Evolutionary conservation across 2,888 invertebrate species (phyloP), one percentile per base, ranked within the genome.

Genomic region (Leptothorax acervorum): DNA sequence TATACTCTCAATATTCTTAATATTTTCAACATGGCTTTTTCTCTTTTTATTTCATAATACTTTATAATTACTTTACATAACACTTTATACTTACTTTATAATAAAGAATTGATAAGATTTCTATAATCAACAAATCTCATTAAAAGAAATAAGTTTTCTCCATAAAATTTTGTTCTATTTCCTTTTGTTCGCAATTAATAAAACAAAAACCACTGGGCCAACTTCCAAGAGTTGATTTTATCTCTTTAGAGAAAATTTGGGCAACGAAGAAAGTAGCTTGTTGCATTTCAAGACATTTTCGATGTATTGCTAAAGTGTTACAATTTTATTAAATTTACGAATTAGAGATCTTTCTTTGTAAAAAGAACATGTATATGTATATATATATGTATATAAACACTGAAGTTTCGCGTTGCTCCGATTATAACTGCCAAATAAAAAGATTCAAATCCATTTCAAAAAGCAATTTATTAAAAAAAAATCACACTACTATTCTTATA

Each of bases 401-500:
- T 15, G 15, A 18, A 45, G 4, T n/a, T 45, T 15, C 15, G 11
- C 15, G 1, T 18, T 62, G 3, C 39, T 15, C 35, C 23, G 9
- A 63, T 45, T 45, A 48, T 35, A 45, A 62, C 48, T 65, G 11
- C 15, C 4, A 62, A 48, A 62, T 75, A 15, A 51, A 74, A 35
- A 31, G 18, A 75, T 85, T 83, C 71, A 71, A 86, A 86, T 81
- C 63, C 65, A 90, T 86, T 89, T 91, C 85, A 86, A 89, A 91
- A 89, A 93, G 92, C 92, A 91, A 92, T 94, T 94, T 93, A 93
- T 93, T 66, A 93, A 93, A 94, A 94, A 93, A 93, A n/a, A n/a
- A 93, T 94, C 51, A 5, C 94, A 93, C 93, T 53, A 94, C 92
- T 94, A 93, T 94, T 15, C 15, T 93, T 93, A 94, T 94, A 91